Percentiles rank a stretch among this genome's conserved stretches.
Evolutionary conservation across 2,888 invertebrate species (phyloP).

Genomic region (Tenthredo amoena): DNA sequence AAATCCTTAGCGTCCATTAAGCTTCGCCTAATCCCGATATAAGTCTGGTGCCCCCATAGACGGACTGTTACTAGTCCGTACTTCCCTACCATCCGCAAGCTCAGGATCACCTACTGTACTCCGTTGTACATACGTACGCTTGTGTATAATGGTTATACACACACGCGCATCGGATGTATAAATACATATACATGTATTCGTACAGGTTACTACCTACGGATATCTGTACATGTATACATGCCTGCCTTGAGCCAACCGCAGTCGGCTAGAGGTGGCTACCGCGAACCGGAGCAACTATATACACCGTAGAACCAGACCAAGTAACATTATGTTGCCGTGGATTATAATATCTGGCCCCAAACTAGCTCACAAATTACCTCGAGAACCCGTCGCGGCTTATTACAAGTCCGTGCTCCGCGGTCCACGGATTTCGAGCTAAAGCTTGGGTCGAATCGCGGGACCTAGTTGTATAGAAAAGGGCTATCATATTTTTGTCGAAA

Average conservation of each 20-base stretch:
- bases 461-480: neutral
- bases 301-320: constrained; percentile 41
- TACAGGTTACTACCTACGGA: neutral
- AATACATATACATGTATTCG: neutral
- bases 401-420: constrained; percentile 46
- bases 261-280: constrained; percentile 17
- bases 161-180: neutral
- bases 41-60: constrained; percentile 64
- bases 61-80: neutral
- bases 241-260: constrained; percentile 30
- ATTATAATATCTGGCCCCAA: constrained; percentile 73
- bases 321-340: constrained; percentile 72
- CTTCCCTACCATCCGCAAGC: neutral
- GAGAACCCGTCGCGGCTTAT: constrained; percentile 70
- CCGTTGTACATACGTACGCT: neutral
- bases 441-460: constrained; percentile 27
- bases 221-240: neutral
- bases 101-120: neutral
- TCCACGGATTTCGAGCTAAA: constrained; percentile 40
- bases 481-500: neutral
- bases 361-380: constrained; percentile 76
- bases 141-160: neutral
- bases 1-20: constrained; percentile 68
- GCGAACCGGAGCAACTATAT: constrained; percentile 18
- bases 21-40: constrained; percentile 73